Evolutionary conservation across 2,113 vertebrate species (phyloP), one percentile per base, ranked within the genome.

Genomic region (Ictidomys tridecemlineatus): DNA sequence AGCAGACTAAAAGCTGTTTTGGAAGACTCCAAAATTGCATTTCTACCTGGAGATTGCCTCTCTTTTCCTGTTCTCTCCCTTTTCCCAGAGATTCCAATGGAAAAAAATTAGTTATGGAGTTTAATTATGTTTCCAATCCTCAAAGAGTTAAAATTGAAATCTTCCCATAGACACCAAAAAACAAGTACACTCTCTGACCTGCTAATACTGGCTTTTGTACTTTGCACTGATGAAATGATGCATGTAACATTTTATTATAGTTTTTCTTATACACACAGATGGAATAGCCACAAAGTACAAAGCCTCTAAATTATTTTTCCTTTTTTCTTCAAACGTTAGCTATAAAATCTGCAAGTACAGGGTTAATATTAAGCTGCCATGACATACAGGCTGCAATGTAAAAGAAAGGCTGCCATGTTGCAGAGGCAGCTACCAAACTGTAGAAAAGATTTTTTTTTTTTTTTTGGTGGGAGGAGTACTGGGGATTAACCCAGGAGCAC

Each of bases 141-240:
- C 39, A 53, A 73, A 65, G 48, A 91, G 24, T 67, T 91, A 26
- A 93, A 91, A 95, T 82, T 83, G 84, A 39, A 42, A 37, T 85
- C 78, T 32, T 4, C 42, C 24, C 70, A 74, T 17, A 48, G 28
- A 39, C 63, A 73, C 63, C 53, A 85, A 65, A 94, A 93, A 85
- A 18, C 34, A 82, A 89, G 63, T 48, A 79, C 63, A 17, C 56
- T 53, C 17, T 70, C 39, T 42, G 48, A 91, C 37, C 22, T 78
- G 86, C 10, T 2, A 28, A 69, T n/a, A 20, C 5, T 73, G 11
- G 53, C 48, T 78, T 65, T 61, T 79, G 65, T 48, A 63, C 37
- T 48, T 17, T 78, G 32, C 37, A 20, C 39, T n/a, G 58, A 56
- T 77, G 45, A 93, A 76, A 85, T 69, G 34, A 89, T 32, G 2